Evolutionary conservation across 2,797 vertebrate species (phyloP).

Genomic region (Microctenopoma steveboyesi): DNA sequence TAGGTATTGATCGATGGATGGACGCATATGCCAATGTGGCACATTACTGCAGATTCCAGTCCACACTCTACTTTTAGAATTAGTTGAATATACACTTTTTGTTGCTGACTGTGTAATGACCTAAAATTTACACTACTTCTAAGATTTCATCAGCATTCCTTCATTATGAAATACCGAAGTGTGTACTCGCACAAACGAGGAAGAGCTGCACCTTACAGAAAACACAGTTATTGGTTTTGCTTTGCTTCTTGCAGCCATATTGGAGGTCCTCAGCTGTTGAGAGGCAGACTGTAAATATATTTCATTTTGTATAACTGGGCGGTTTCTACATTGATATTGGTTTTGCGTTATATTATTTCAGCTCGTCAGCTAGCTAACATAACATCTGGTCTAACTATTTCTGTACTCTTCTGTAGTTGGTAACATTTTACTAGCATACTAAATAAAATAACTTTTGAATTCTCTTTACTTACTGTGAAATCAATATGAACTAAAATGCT

Average conservation of each 20-base stretch:
- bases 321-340: neutral
- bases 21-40: slow-evolving; percentile 53
- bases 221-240: neutral
- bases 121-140: neutral
- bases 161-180: slow-evolving; percentile 28
- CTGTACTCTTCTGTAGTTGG: slow-evolving; percentile 11
- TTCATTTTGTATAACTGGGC: slow-evolving; percentile 14
- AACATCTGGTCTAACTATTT: slow-evolving; percentile 7
- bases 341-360: slow-evolving; percentile 12
- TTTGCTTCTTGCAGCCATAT: slow-evolving; percentile 5
- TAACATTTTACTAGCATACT: slow-evolving; percentile 4
- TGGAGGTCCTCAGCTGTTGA: slow-evolving; percentile 9
- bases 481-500: slow-evolving; percentile 13
- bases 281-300: neutral
- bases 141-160: slow-evolving; percentile 18
- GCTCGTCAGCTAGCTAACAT: neutral
- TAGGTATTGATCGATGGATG: neutral
- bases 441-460: slow-evolving; percentile 9
- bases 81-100: slow-evolving; percentile 24
- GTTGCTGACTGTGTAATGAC: slow-evolving; percentile 17
- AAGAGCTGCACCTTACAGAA: neutral
- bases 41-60: slow-evolving; percentile 20
- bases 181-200: slow-evolving; percentile 9
- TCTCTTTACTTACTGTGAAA: slow-evolving; percentile 5
- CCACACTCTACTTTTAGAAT: slow-evolving; percentile 27